These are phyloP conservation scores for Drosophila funebris DNA, from an alignment of 1,140 invertebrate genomes.

Conservation along the genomic window DNA sequence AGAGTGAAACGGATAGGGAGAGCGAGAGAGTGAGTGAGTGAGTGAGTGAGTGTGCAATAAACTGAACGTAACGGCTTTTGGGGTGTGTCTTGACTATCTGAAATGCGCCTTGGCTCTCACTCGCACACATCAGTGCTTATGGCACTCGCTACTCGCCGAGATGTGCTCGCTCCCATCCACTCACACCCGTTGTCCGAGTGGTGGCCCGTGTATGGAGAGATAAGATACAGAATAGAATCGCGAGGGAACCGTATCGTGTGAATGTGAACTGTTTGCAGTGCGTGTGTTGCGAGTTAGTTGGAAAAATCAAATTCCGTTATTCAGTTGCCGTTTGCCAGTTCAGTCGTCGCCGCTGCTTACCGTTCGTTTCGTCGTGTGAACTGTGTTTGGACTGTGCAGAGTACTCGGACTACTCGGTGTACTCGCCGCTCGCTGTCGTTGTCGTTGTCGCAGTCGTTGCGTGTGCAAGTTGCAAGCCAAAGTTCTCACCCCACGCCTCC, in stretches of 20 bases:
- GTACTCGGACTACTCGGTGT: constrained; percentile 5
- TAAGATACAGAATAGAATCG: constrained; percentile 52
- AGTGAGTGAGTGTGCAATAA: constrained; percentile 13
- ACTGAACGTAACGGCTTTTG: constrained; percentile 45
- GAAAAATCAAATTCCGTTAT: constrained; percentile 64
- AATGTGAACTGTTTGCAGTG: constrained; percentile 19
- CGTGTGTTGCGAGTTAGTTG: constrained; percentile 42
- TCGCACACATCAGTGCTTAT: constrained; percentile 12
- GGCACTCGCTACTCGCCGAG: constrained; percentile 59
- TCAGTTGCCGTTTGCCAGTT: constrained; percentile 44
- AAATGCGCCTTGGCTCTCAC: constrained; percentile 35
- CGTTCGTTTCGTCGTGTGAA: constrained; percentile 17
- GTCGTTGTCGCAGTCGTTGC: constrained; percentile 2
- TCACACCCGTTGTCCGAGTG: constrained; percentile 51
- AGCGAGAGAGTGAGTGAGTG: neutral
- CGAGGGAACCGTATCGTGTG: constrained; percentile 2
- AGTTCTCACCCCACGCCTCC: constrained; percentile 28
- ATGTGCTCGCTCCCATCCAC: constrained; percentile 30
- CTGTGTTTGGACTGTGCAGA: neutral
- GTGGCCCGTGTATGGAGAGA: constrained; percentile 38
- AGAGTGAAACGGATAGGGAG: constrained; percentile 1
- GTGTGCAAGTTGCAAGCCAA: constrained; percentile 39
- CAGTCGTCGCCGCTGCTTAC: constrained; percentile 9
- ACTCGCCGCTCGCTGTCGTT: constrained; percentile 6
- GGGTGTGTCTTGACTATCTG: constrained; percentile 60